Evolutionary conservation across 2,113 vertebrate species (phyloP), one percentile per base, ranked within the genome.

Genomic region (Dissostichus mawsoni): DNA sequence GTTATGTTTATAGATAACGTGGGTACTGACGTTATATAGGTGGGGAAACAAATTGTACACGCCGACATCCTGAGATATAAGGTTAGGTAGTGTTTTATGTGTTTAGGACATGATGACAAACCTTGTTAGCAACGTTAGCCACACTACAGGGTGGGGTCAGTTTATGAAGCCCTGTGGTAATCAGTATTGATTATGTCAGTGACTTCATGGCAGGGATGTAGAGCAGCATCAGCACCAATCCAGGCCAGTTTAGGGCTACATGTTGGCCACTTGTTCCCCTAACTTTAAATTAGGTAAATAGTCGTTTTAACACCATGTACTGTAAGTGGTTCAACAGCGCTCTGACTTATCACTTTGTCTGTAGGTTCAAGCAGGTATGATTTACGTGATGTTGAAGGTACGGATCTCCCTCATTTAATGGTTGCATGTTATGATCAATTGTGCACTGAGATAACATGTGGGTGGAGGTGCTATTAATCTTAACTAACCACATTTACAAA

Each of bases 301-400:
- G 4, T 45, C 17, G 11, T 44, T 16, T 41, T 23, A 9, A 36
- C 1, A 50, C 3, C 16, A 47, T 16, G 50, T 4, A 25, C 1
- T 55, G 3, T 5, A 12, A 78, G 33, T 73, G 8, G 8, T 62
- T 16, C 52, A 53, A 25, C 51, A 11, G 51, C 47, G 3, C 55
- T 78, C 71, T 85, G 65, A 84, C 63, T 0, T 69, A 1, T 78
- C 64, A 87, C 76, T 89, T 56, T 87, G 76, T 90, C 81, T 90
- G 18, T 87, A 92, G 90, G 90, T 87, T 11, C 74, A 68, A 47
- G 47, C 56, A 64, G 6, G 9, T 6, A 48, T 52, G n/a, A 4
- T 62, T 12, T 69, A 52, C 81, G 44, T 69, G 84, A 89, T 57
- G 12, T 3, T 75, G 70, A 87, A 90, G 89, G 92, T 92, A 91